Conservation (phyloP, 30 jellyfish, hydroid and myxozoan genomes). For the Rhopilema esculentum region DNA sequence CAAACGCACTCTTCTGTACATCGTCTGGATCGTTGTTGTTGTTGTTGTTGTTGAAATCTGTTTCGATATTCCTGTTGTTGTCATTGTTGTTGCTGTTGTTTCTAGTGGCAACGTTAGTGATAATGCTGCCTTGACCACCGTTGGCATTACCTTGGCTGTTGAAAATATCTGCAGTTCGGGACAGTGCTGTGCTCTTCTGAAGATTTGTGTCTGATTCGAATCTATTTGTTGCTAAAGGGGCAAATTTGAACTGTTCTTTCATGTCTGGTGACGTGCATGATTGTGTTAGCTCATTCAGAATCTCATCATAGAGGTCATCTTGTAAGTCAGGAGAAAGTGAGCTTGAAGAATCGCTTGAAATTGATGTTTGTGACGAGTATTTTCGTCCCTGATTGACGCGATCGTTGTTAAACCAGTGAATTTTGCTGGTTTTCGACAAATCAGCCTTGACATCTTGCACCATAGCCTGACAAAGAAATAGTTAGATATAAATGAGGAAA, state of each 20-base stretch:
- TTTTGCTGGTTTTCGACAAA: no score
- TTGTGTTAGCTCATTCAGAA: neutral
- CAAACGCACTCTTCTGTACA: neutral
- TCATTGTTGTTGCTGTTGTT: neutral
- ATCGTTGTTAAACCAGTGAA: neutral
- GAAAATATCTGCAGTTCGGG: neutral
- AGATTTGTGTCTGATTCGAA: neutral
- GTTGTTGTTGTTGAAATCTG: neutral
- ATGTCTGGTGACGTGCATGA: neutral
- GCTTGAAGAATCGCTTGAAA: neutral
- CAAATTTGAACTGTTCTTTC: neutral
- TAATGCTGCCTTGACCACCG: neutral
- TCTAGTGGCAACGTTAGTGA: neutral
- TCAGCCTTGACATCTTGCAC: no score
- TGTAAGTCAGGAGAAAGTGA: neutral
- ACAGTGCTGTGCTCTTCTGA: neutral
- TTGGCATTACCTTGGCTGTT: neutral
- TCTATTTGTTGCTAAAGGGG: neutral
- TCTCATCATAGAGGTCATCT: neutral
- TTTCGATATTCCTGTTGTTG: neutral
- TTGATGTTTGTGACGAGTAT: neutral
- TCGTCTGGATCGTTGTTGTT: neutral
- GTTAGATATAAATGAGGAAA: no score
- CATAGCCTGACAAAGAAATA: no score
- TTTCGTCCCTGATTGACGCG: neutral